Evolutionary conservation across 2,113 vertebrate genomes (phyloP).

Genomic region (Oryzias woworae): DNA sequence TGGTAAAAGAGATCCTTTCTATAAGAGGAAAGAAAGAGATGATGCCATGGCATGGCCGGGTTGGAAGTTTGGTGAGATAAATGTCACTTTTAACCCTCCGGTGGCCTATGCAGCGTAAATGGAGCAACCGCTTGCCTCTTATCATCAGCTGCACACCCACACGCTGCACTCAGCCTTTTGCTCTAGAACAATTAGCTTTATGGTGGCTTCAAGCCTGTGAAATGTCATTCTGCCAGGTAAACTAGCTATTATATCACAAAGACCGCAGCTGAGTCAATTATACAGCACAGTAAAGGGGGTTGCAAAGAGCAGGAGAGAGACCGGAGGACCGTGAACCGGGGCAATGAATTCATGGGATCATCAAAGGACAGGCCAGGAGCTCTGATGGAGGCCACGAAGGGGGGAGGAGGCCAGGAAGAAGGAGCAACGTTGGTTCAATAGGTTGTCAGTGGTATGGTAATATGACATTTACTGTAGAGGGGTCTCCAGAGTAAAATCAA

Average conservation of each 20-base stretch:
- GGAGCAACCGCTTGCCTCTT: conserved; percentile 42
- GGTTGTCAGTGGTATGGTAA: conserved; percentile 63
- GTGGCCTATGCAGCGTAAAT: conserved; percentile 65
- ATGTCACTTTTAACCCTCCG: conserved; percentile 74
- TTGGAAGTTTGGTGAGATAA: conserved; percentile 73
- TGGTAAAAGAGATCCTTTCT: conserved; percentile 22
- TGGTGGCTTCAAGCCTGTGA: conserved; percentile 75
- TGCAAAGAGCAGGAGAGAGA: conserved; percentile 50
- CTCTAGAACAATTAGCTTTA: conserved; percentile 77
- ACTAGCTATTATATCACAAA: conserved; percentile 87
- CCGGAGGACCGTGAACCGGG: conserved; percentile 62
- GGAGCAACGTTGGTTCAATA: conserved; percentile 33
- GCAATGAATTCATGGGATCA: conserved; percentile 74
- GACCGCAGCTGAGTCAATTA: conserved; percentile 85
- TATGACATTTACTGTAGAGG: conserved; percentile 67
- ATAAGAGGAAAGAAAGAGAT: conserved; percentile 12
- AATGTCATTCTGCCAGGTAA: conserved; percentile 84
- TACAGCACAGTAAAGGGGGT: conserved; percentile 64
- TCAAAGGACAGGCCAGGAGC: conserved; percentile 61
- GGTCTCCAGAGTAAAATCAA: conserved; percentile 29
- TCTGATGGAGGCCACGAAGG: too few relatives aligned
- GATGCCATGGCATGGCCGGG: conserved; percentile 42
- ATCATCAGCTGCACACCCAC: conserved; percentile 59
- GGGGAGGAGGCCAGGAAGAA: conserved; percentile 8
- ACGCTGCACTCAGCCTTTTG: conserved; percentile 53